These are phyloP conservation scores for Meiosimyza decipiens DNA, from an alignment of 2,888 invertebrate species.

Conservation along the genomic window DNA sequence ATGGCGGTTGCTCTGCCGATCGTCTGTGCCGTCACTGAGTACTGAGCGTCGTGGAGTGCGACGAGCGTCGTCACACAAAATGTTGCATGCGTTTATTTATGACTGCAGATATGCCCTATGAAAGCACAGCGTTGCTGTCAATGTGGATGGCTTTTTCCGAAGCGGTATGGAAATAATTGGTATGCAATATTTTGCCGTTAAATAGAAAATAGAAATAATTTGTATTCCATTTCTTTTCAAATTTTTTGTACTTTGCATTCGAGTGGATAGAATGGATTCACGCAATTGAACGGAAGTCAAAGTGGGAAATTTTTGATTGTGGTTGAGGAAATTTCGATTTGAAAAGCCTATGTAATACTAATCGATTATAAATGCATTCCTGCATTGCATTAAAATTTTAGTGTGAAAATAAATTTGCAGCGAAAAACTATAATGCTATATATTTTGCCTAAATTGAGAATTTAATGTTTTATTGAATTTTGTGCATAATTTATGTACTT, in stretches of 20 bases:
- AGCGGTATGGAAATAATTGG: slow-evolving; percentile 8
- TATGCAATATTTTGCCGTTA: slow-evolving; percentile 12
- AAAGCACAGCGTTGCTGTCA: not conserved
- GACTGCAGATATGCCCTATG: not conserved
- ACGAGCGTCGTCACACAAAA: not conserved
- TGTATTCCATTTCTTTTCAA: not conserved
- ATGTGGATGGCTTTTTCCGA: not conserved
- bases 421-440: too few relatives aligned
- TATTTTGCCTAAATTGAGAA: too few relatives aligned
- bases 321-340: too few relatives aligned
- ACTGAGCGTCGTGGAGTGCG: not conserved
- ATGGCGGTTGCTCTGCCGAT: not conserved
- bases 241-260: too few relatives aligned
- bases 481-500: too few relatives aligned
- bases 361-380: too few relatives aligned
- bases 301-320: slow-evolving; percentile 7
- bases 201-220: slow-evolving; percentile 5
- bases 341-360: too few relatives aligned
- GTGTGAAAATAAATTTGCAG: too few relatives aligned
- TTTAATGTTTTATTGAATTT: too few relatives aligned
- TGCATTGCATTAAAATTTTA: too few relatives aligned
- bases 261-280: slow-evolving; percentile 3
- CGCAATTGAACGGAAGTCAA: slow-evolving; percentile 24
- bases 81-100: not conserved
- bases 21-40: not conserved